A percentile compares a stretch with the other conserved stretches of the same genome.
phyloP scores from a whole-genome alignment of 2,113 vertebrate genomes.

The Noturus placidus region DNA sequence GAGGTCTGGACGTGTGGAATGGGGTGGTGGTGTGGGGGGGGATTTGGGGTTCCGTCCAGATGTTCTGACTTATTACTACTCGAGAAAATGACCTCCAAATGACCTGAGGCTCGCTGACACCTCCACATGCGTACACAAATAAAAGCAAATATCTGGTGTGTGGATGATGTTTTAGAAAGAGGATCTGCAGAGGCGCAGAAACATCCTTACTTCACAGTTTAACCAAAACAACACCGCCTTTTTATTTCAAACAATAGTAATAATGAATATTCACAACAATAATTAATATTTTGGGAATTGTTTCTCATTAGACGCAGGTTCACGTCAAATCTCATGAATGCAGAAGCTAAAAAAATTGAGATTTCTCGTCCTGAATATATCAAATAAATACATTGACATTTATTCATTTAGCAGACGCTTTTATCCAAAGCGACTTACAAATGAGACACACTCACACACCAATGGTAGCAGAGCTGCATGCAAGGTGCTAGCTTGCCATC shows the following conservation, averaged over 20 bases:
- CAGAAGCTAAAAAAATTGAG: not conserved
- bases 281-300: not conserved
- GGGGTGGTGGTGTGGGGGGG: not conserved
- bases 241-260: too few relatives aligned
- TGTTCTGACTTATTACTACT: not conserved
- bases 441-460: too few relatives aligned
- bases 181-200: not conserved
- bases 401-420: too few relatives aligned
- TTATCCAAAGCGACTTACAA: too few relatives aligned
- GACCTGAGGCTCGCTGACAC: not conserved
- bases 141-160: not conserved
- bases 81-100: not conserved
- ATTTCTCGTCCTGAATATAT: not conserved
- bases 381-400: too few relatives aligned
- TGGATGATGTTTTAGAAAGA: not conserved
- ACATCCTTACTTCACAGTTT: not conserved
- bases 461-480: too few relatives aligned
- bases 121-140: not conserved
- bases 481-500: too few relatives aligned
- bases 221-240: not conserved
- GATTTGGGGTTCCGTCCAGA: not conserved
- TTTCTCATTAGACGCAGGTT: not conserved
- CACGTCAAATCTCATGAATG: not conserved
- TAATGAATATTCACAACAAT: too few relatives aligned
- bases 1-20: not conserved